Evolutionary conservation across 2,797 vertebrate species (phyloP), one percentile per base, ranked within the genome.

Genomic region (Pseudopleuronectes americanus): DNA sequence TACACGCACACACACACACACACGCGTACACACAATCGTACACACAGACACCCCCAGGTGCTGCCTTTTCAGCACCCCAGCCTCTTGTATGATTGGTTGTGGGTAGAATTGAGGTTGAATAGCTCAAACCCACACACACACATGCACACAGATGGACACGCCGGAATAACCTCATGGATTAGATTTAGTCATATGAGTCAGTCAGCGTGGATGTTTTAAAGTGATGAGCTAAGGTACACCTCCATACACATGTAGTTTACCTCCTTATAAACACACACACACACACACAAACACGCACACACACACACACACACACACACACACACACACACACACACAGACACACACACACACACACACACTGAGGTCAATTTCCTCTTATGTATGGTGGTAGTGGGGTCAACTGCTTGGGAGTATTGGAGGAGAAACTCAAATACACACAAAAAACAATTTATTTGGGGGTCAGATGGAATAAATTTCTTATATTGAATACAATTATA

Each of bases 31-130:
- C 57, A 72, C 51, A 65, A 33, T 64, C 41, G 55, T 55, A 64
- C 57, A 61, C 26, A 77, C 16, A 26, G 57, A 79, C 77, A 84
- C 16, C 83, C 83, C 69, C 85, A 87, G 80, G 68, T 77, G 73
- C 71, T 76, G 52, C 64, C 58, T 73, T 68, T 68, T 31, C 68
- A 87, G 64, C 74, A 74, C 69, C 63, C 64, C 19, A 8, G 51
- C 75, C 64, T 77, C 57, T 41, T 59, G 23, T 54, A 53, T 84
- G 67, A 86, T 87, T 79, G 57, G 72, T 77, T 68, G 48, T 4
- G 2, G 54, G 57, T n/a, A 71, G 70, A 79, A 63, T 66, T 76
- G 60, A 55, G 49, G 64, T 54, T 75, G 58, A 63, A n/a, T 23
- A 12, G 45, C 19, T 16, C 26, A 58, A 1, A 63, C 53, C 41